Conservation (phyloP, 2,888 invertebrate genomes). For the Chrysopilus asiliformis region DNA sequence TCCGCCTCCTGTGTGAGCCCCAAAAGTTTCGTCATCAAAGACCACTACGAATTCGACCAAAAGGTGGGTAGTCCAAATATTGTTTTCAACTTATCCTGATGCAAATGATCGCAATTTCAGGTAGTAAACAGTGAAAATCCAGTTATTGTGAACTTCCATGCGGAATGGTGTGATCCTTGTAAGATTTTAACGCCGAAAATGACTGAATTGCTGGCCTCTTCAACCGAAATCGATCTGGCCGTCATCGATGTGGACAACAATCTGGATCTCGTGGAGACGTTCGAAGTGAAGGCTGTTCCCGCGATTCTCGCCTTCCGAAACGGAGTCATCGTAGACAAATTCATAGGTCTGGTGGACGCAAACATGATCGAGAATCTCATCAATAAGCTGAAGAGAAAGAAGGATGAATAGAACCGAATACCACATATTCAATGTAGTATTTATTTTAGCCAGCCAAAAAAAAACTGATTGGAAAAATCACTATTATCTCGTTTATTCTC, state of each 20-base stretch:
- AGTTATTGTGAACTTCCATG: constrained; percentile 84
- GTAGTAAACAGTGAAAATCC: constrained; percentile 72
- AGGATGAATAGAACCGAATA: constrained; percentile 9
- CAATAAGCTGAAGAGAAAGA: constrained; percentile 39
- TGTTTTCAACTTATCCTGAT: constrained; percentile 2
- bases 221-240: constrained; percentile 60
- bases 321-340: constrained; percentile 73
- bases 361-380: constrained; percentile 68
- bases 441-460: no score
- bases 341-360: constrained; percentile 72
- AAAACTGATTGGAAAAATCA: no score
- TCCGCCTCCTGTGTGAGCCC: constrained; percentile 14
- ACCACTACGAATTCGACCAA: constrained; percentile 62
- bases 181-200: constrained; percentile 75
- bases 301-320: constrained; percentile 69
- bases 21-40: constrained; percentile 44
- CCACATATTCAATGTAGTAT: background rate
- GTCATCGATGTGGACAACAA: constrained; percentile 72
- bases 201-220: constrained; percentile 58
- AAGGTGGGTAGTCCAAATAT: constrained; percentile 39
- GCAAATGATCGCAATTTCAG: no score
- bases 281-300: constrained; percentile 70
- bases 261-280: constrained; percentile 69
- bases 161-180: constrained; percentile 85
- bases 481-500: no score